These are phyloP conservation scores for Corythornis madagascariensis DNA, from an alignment of 2,113 vertebrate genomes.

Conservation along the genomic window DNA sequence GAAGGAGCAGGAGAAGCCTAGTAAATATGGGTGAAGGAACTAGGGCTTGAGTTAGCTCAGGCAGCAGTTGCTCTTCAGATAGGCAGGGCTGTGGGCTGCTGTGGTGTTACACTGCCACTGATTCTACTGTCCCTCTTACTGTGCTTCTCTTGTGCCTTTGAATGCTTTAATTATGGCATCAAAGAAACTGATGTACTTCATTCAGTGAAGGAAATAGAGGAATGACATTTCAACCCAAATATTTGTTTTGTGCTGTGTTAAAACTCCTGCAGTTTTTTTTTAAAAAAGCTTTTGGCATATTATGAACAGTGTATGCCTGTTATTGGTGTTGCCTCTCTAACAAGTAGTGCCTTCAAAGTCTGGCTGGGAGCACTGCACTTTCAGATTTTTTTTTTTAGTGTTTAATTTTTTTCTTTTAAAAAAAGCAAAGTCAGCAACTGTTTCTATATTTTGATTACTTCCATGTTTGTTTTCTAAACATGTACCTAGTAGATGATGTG, in stretches of 20 bases:
- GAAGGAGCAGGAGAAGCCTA: background rate
- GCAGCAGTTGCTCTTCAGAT: background rate
- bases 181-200: background rate
- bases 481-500: background rate
- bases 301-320: background rate
- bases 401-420: too few species aligned
- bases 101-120: background rate
- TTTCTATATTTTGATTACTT: background rate
- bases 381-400: background rate
- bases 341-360: background rate
- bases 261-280: background rate
- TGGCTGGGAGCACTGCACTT: background rate
- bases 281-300: background rate
- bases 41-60: background rate
- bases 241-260: background rate
- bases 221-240: conserved; percentile 10
- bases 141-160: background rate
- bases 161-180: background rate
- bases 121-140: background rate
- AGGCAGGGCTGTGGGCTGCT: background rate
- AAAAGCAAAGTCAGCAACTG: background rate
- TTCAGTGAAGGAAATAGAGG: background rate
- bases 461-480: background rate
- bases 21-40: background rate
- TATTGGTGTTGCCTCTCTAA: background rate